A percentile compares a stretch with the other conserved stretches of the same genome.
Evolutionary conservation across 2,797 vertebrate genomes (phyloP).

Genomic region (Sitta carolinensis): DNA sequence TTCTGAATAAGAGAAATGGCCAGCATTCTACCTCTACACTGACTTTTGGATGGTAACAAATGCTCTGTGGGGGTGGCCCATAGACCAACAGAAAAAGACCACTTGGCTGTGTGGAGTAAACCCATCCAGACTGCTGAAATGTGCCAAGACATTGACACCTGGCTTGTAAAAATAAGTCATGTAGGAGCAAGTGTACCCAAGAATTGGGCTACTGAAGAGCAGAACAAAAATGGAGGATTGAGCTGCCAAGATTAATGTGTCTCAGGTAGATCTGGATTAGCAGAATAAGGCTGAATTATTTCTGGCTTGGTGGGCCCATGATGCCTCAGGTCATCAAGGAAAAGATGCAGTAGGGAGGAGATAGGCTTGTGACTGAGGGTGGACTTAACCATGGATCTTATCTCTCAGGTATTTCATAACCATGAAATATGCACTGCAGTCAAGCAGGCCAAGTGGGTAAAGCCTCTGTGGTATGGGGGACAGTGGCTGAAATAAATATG

Average conservation of each 20-base stretch:
- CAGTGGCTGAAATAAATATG: not conserved
- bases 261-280: not conserved
- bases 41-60: not conserved
- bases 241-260: not conserved
- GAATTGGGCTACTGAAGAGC: not conserved
- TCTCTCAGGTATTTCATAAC: not conserved
- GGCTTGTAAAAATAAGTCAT: not conserved
- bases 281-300: not conserved
- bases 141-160: not conserved
- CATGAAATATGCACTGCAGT: not conserved
- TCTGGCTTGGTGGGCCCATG: not conserved
- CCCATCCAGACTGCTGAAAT: not conserved
- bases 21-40: fast-evolving
- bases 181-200: not conserved
- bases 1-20: not conserved
- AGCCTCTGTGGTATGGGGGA: too few relatives aligned
- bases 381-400: not conserved
- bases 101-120: not conserved
- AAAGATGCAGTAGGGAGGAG: not conserved
- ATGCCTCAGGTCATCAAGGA: not conserved
- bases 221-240: not conserved
- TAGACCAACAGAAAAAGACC: not conserved
- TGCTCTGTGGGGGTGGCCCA: not conserved
- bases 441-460: not conserved
- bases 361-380: not conserved